These are phyloP conservation scores for Ernsta delagoae DNA, from an alignment of 2,888 invertebrate species.

Conservation along the genomic window DNA sequence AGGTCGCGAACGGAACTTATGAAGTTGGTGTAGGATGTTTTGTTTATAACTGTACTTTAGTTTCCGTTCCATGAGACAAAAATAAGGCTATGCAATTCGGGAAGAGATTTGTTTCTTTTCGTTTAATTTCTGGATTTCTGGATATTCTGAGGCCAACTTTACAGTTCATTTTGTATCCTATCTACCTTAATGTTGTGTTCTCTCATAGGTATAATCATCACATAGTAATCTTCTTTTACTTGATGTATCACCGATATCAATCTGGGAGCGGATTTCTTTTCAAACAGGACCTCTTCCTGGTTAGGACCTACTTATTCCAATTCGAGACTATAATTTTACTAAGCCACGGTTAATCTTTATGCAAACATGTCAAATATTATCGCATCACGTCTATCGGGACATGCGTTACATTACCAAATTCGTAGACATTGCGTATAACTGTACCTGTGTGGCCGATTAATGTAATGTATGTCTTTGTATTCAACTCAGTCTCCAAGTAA, in stretches of 20 bases:
- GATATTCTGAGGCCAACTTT: no score
- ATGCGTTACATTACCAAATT: slow-evolving; percentile 42
- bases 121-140: no score
- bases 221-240: no score
- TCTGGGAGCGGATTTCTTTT: no score
- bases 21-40: slow-evolving; percentile 7
- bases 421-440: slow-evolving; percentile 47
- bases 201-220: no score
- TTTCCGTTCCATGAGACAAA: background rate
- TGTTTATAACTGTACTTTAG: slow-evolving; percentile 14
- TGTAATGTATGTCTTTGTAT: slow-evolving; percentile 48
- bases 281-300: no score
- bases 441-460: slow-evolving; percentile 45
- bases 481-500: slow-evolving; percentile 39
- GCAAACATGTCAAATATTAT: slow-evolving; percentile 33
- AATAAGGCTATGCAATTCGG: no score
- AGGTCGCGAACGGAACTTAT: slow-evolving; percentile 15
- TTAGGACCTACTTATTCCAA: background rate
- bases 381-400: slow-evolving; percentile 41
- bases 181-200: no score
- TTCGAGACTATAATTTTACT: background rate
- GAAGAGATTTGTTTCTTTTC: background rate
- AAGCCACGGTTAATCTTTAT: slow-evolving; percentile 10
- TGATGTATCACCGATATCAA: no score
- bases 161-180: no score